Base-by-base conservation (phyloP, 2,888 invertebrate species). In the Dysmachus trigonus region DNA sequence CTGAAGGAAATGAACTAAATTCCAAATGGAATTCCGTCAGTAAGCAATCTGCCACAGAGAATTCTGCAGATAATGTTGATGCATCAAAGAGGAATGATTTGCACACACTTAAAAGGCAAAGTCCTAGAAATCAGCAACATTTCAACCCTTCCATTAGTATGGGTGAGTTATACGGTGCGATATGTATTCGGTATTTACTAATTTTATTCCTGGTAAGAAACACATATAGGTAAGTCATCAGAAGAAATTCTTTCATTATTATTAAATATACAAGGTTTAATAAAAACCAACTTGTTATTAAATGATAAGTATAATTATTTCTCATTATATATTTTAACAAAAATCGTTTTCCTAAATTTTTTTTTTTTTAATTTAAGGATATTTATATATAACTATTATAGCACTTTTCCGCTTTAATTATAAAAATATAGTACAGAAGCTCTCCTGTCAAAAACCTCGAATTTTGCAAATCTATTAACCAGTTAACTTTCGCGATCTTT, bases 121-220 rank as follows among this genome's bases (percentile, higher is more conserved):
- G 86, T 88, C 87, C 86, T 18, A 88, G 87, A 84, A 41, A 22
- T 47, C 88, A 89, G 76, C 85, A 88, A 13, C 88, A 90, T 87
- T 89, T 90, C 87, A 86, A 89, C 71, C 92, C 92, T 27, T 90
- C 92, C n/a, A 90, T 92, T 86, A 92, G 91, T 89, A 90, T 91
- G 90, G 92, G 92, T 92, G 89, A 89, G 90, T 90, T 88, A 18
- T 81, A 74, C 73, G 86, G 86, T 87, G 87, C 83, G 88, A 86
- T 86, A 85, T 47, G 22, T 27, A 13, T 2, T 22, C 27, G 74
- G 76, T 41, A 76, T 38, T 41, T 76, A 33, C 35, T 47, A 62
- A 82, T 81, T 81, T 74, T 47, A 18, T 47, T 47, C 0, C 15
- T 47, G 47, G 6, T n/a, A 47, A 47, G 5, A n/a, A 41, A 41